Conservation (phyloP, 2,113 vertebrate species). For the Eretmochelys imbricata region DNA sequence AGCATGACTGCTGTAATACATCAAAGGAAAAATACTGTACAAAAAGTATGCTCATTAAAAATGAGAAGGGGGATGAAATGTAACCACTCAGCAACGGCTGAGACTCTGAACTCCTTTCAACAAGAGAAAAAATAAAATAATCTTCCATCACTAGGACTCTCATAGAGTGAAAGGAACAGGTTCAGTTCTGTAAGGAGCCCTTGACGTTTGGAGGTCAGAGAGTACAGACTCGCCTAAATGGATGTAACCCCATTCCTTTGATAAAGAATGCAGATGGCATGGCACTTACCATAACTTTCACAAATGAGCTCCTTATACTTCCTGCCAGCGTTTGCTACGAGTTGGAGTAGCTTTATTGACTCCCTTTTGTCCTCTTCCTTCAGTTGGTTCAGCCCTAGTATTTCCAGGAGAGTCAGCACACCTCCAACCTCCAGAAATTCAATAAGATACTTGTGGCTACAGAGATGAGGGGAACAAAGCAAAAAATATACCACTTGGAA, state of each 20-base stretch:
- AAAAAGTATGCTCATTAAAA: conserved; percentile 12
- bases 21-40: background rate
- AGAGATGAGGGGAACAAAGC: background rate
- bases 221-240: background rate
- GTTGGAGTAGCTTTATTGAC: conserved; percentile 82
- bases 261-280: background rate
- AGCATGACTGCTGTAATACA: background rate
- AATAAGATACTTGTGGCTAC: conserved; percentile 83
- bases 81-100: background rate
- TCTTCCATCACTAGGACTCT: background rate
- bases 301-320: conserved; percentile 90
- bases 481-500: background rate
- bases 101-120: conserved; percentile 1
- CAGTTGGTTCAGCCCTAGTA: conserved; percentile 78
- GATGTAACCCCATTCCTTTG: background rate
- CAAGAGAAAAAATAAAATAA: accelerated
- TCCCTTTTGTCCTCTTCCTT: conserved; percentile 83
- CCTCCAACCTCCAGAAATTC: conserved; percentile 89
- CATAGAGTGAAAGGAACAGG: background rate
- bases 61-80: background rate
- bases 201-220: background rate
- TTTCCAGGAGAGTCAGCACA: conserved; percentile 85
- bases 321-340: conserved; percentile 78
- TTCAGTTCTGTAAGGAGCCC: background rate
- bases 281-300: conserved; percentile 81